phyloP scores from a whole-genome alignment of 2,888 invertebrate species.

The Lysandra bellargus region DNA sequence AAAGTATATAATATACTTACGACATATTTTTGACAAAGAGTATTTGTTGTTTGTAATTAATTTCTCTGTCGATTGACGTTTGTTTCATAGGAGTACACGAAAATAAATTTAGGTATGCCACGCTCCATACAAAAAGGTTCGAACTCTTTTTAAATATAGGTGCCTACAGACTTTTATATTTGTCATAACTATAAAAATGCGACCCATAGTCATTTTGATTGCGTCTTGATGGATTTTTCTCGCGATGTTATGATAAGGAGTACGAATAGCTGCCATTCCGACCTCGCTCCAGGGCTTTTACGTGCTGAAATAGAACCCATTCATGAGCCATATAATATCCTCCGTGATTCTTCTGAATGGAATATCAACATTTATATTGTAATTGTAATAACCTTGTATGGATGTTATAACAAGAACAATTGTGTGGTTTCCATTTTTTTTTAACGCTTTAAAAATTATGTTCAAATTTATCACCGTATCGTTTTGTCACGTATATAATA shows the following conservation, averaged over 20 bases:
- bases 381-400: background rate
- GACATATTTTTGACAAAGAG: too few relatives aligned
- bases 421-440: too few relatives aligned
- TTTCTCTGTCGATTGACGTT: too few relatives aligned
- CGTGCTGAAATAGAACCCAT: slow-evolving; percentile 18
- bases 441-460: too few relatives aligned
- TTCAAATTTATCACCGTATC: too few relatives aligned
- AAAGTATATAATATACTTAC: too few relatives aligned
- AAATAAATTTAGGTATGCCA: too few relatives aligned
- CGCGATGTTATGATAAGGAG: slow-evolving; percentile 28
- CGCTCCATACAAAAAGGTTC: too few relatives aligned
- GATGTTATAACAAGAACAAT: background rate
- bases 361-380: slow-evolving; percentile 21
- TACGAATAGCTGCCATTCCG: slow-evolving; percentile 21
- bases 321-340: slow-evolving; percentile 5
- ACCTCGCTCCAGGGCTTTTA: slow-evolving; percentile 29
- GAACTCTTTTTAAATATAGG: background rate
- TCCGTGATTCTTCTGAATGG: slow-evolving; percentile 19
- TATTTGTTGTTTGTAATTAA: too few relatives aligned
- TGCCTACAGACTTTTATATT: slow-evolving; percentile 7
- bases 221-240: slow-evolving; percentile 27
- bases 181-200: background rate
- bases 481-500: too few relatives aligned
- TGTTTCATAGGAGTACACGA: too few relatives aligned
- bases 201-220: slow-evolving; percentile 23